Conservation (phyloP, 1,140 invertebrate species). For the Zaprionus vittiger region DNA sequence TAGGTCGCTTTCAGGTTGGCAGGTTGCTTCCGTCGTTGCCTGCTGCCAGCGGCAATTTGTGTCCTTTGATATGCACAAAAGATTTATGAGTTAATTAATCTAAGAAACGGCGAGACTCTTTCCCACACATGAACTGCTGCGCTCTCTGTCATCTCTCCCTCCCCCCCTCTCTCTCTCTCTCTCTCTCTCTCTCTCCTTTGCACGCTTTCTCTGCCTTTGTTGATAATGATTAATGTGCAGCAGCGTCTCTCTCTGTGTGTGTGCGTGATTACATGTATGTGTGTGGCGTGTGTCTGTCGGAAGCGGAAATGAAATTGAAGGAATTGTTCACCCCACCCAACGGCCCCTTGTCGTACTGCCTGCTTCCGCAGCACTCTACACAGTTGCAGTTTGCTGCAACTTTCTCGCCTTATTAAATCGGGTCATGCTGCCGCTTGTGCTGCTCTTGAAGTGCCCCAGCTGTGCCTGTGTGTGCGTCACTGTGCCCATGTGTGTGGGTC, state of each 20-base stretch:
- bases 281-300: conserved; percentile 15
- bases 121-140: not conserved
- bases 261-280: conserved; percentile 8
- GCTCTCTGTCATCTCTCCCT: not conserved
- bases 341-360: not conserved
- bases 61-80: conserved; percentile 76
- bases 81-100: conserved; percentile 81
- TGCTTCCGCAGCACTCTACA: conserved; percentile 47
- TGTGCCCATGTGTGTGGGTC: not conserved
- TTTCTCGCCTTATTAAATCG: conserved; percentile 44
- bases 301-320: conserved; percentile 52
- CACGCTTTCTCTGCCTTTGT: conserved; percentile 39
- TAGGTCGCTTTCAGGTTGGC: conserved; percentile 7
- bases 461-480: not conserved
- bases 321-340: conserved; percentile 30
- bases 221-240: conserved; percentile 70
- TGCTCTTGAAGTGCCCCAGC: conserved; percentile 9
- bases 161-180: not conserved
- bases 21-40: conserved; percentile 25
- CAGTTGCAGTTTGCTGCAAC: conserved; percentile 19
- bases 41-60: conserved; percentile 58
- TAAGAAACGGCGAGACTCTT: conserved; percentile 5
- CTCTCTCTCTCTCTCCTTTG: not conserved
- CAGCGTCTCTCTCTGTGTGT: not conserved
- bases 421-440: conserved; percentile 43